Evolutionary conservation across 37 sponge, comb jelly and placozoan species (phyloP).

Genomic region (Axinella damicornis): DNA sequence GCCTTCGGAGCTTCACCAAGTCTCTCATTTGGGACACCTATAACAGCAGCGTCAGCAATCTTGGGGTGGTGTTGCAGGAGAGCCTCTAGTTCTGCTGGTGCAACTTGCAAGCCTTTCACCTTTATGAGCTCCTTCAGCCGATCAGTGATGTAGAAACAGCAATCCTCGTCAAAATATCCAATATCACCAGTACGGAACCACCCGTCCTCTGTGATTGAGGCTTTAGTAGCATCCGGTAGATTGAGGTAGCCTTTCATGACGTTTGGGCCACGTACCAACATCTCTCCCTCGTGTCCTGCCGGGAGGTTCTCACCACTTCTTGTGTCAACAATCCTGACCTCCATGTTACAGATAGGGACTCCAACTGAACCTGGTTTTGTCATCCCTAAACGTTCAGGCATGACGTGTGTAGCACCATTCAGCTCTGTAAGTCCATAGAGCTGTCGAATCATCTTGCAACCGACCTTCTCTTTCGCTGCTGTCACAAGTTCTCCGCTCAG

Average conservation of each 20-base stretch:
- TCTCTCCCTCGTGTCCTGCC: constrained; percentile 69
- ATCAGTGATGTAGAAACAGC: constrained; percentile 87
- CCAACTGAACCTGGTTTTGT: constrained; percentile 74
- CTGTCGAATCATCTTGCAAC: constrained; percentile 48
- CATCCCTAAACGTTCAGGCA: constrained; percentile 9
- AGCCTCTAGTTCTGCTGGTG: constrained; percentile 94
- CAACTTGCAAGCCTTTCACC: constrained; percentile 92
- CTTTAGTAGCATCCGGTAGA: constrained; percentile 70
- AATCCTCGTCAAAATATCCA: constrained; percentile 83
- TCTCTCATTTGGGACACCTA: constrained; percentile 83
- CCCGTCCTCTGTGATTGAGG: constrained; percentile 70
- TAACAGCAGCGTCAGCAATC: constrained; percentile 89
- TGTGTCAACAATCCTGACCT: constrained; percentile 62
- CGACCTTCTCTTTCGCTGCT: constrained; percentile 47
- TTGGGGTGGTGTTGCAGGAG: constrained; percentile 76
- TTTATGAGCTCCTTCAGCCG: constrained; percentile 96
- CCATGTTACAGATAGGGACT: constrained; percentile 41
- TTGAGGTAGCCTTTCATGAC: constrained; percentile 94
- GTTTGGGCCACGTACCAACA: constrained; percentile 81
- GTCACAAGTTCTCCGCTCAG: constrained; percentile 73
- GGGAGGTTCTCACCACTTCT: constrained; percentile 58
- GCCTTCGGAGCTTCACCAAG: constrained; percentile 90
- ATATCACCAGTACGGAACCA: constrained; percentile 91
- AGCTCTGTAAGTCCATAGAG: constrained; percentile 91
- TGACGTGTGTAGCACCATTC: constrained; percentile 70